phyloP scores from a whole-genome alignment of 2,888 invertebrate genomes.

The Arge pagana region DNA sequence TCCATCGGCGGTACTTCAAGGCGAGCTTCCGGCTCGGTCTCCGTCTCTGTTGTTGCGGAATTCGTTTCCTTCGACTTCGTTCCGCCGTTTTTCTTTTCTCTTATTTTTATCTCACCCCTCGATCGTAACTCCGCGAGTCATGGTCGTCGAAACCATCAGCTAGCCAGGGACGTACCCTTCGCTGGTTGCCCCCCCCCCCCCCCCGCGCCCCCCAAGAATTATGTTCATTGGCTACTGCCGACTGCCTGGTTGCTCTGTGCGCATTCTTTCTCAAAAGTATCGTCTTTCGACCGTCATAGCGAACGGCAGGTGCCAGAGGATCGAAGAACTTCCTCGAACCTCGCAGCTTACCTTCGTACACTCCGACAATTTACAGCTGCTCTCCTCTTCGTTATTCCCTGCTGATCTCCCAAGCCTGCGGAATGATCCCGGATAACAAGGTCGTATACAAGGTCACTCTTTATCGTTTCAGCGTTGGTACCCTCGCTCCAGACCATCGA shows the following conservation, averaged over 20 bases:
- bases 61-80: not conserved
- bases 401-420: not conserved
- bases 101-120: too few species aligned
- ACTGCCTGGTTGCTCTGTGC: not conserved
- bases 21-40: slow-evolving; percentile 4
- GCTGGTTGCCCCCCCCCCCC: too few species aligned
- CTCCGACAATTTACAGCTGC: not conserved
- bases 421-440: not conserved
- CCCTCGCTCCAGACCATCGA: too few species aligned
- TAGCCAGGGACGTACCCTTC: too few species aligned
- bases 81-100: not conserved
- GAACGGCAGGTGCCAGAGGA: slow-evolving; percentile 1
- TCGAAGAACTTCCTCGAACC: not conserved
- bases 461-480: too few species aligned
- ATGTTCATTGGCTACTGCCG: not conserved
- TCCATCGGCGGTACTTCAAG: not conserved
- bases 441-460: not conserved
- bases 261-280: not conserved
- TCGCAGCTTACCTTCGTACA: not conserved
- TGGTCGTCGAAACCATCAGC: too few species aligned
- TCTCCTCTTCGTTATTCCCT: not conserved
- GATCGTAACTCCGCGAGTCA: too few species aligned
- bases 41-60: not conserved
- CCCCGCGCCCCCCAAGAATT: too few species aligned
- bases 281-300: not conserved